These are phyloP conservation scores for Hemicordylus capensis DNA, from an alignment of 2,113 vertebrate species.

Conservation along the genomic window DNA sequence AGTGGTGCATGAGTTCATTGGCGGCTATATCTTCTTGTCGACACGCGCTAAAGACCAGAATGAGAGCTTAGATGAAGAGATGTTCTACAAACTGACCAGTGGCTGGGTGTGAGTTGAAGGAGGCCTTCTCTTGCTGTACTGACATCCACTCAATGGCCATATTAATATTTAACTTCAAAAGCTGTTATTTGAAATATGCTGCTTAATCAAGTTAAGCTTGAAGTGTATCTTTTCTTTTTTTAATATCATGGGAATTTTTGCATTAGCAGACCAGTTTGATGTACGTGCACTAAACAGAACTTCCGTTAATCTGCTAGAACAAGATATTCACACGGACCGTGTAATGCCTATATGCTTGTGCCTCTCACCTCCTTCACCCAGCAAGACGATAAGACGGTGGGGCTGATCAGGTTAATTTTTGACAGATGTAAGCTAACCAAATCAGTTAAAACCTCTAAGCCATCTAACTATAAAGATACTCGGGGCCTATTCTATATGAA, in stretches of 20 bases:
- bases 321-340: constrained; percentile 25
- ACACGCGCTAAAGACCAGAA: constrained; percentile 98
- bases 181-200: constrained; percentile 81
- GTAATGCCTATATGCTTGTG: constrained; percentile 5
- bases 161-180: constrained; percentile 76
- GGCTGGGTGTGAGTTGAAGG: constrained; percentile 89
- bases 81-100: constrained; percentile 99
- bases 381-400: constrained; percentile 6
- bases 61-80: constrained; percentile 97
- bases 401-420: constrained; percentile 40
- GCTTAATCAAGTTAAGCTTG: constrained; percentile 85
- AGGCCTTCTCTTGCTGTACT: constrained; percentile 13
- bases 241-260: constrained; percentile 65
- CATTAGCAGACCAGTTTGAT: constrained; percentile 74
- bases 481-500: constrained; percentile 75
- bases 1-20: constrained; percentile 98
- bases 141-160: constrained; percentile 64
- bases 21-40: constrained; percentile 97
- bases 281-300: constrained; percentile 78
- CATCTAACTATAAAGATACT: constrained; percentile 72
- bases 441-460: constrained; percentile 70
- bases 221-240: constrained; percentile 75
- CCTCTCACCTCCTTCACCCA: constrained; percentile 4
- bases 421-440: constrained; percentile 60
- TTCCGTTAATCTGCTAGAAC: constrained; percentile 68